These are phyloP conservation scores for Catharus ustulatus DNA, from an alignment of 2,797 vertebrate genomes.

Conservation along the genomic window DNA sequence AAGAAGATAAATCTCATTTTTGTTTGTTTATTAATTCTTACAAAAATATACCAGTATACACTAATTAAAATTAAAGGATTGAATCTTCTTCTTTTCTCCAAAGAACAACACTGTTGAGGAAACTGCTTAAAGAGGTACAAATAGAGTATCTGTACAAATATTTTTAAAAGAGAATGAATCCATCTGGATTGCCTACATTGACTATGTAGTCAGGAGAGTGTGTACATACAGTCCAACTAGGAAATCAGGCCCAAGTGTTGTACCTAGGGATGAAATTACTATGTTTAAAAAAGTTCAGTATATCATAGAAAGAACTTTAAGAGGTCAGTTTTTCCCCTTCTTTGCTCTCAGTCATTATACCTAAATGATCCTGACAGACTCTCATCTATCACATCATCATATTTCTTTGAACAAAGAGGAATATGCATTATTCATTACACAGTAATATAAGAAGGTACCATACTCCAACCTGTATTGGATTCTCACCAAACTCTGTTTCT, in stretches of 20 bases:
- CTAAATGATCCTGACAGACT: not conserved
- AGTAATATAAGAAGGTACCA: not conserved
- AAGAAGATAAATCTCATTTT: not conserved
- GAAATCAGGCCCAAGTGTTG: not conserved
- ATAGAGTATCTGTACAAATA: not conserved
- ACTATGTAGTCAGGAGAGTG: not conserved
- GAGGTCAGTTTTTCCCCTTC: not conserved
- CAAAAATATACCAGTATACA: not conserved
- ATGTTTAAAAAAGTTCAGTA: not conserved
- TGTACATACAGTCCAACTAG: not conserved
- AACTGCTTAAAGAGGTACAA: not conserved
- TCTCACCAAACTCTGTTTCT: constrained; percentile 6
- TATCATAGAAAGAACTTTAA: not conserved
- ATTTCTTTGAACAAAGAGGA: not conserved
- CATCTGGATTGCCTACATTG: not conserved
- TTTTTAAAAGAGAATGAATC: not conserved
- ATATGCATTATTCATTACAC: constrained; percentile 4
- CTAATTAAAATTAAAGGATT: not conserved
- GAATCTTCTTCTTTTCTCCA: not conserved
- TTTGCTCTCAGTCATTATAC: not conserved
- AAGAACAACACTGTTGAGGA: not conserved
- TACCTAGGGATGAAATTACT: not conserved
- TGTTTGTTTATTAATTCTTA: not conserved
- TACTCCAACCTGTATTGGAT: not conserved
- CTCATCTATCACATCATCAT: not conserved